These are phyloP conservation scores for Campylomormyrus tamandua DNA, from an alignment of 2,113 vertebrate genomes.

Conservation along the genomic window DNA sequence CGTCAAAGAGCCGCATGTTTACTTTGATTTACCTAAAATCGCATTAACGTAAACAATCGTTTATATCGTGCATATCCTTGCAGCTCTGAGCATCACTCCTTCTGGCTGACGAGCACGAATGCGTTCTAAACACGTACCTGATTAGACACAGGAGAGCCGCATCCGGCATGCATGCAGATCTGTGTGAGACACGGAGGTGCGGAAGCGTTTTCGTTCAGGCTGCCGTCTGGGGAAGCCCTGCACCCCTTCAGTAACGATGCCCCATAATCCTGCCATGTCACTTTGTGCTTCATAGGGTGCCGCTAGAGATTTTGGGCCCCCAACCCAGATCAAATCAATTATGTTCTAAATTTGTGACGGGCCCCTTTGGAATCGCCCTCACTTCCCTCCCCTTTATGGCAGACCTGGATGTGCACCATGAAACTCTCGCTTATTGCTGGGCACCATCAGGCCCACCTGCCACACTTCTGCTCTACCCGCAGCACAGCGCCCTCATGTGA, in stretches of 20 bases:
- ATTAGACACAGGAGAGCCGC: not conserved
- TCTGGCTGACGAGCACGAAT: not conserved
- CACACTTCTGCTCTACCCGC: not conserved
- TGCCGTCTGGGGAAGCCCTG: not conserved
- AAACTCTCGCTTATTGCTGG: not conserved
- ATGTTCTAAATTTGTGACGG: not conserved
- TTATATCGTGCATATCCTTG: not conserved
- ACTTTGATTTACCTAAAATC: not conserved
- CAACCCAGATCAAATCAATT: not conserved
- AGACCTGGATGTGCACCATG: not conserved
- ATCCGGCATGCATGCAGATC: not conserved
- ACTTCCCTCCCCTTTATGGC: not conserved
- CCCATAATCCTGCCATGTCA: not conserved
- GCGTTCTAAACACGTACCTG: not conserved
- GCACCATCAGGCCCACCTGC: not conserved
- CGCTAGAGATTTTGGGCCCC: not conserved
- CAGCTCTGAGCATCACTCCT: not conserved
- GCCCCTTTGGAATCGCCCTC: not conserved
- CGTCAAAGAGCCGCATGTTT: not conserved
- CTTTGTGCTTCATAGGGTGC: not conserved
- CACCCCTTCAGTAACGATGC: not conserved
- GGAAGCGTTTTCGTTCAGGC: not conserved
- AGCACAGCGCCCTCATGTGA: not conserved
- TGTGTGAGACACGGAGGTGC: not conserved
- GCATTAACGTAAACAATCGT: not conserved